Base-by-base conservation (phyloP, 2,888 invertebrate species). In the Tetropium fuscum region DNA sequence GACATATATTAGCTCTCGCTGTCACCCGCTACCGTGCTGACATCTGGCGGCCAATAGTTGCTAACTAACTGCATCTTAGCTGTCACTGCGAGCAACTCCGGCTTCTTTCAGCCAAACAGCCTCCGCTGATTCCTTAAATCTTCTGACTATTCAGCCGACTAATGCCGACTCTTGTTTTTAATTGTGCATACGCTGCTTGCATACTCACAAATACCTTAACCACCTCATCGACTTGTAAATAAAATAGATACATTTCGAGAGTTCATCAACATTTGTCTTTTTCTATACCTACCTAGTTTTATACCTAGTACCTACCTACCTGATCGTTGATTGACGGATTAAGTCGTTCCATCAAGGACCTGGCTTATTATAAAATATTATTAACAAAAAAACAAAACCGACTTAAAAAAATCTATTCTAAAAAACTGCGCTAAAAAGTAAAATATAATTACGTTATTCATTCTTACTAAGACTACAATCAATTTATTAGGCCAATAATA, bases 21-120 rank as follows among this genome's bases (percentile, higher is more conserved):
- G 79, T 79, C 79, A 78, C 75, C 75, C 77, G 78, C 79, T 79
- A 79, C 79, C 73, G 79, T 78, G 68, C 74, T 77, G 79, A 78
- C 78, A 78, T 77, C 76, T 78, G 76, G 76, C 76, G 77, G 74
- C 74, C 77, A 75, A 77, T 76, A 76, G 75, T 78, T 74, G 75
- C 77, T 74, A 74, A 74, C 76, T 78, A 78, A 78, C 75, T 76
- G 74, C 77, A 71, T 75, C 75, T 75, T 70, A 66, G 64, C 73
- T 75, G 78, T 77, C 77, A 77, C 74, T 59, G 73, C 55, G 58
- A 51, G 72, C 58, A 53, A 54, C 58, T 63, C 60, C 59, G 49
- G 57, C 45, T 43, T 54, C 51, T 53, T 64, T 58, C 53, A 58
- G 60, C 60, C 55, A 55, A 61, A 58, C 61, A 68, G 63, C 63